A percentile compares a stretch with the other conserved stretches of the same genome.
Conservation (phyloP, 2,888 invertebrate genomes). For the Herminia tarsipennalis region DNA sequence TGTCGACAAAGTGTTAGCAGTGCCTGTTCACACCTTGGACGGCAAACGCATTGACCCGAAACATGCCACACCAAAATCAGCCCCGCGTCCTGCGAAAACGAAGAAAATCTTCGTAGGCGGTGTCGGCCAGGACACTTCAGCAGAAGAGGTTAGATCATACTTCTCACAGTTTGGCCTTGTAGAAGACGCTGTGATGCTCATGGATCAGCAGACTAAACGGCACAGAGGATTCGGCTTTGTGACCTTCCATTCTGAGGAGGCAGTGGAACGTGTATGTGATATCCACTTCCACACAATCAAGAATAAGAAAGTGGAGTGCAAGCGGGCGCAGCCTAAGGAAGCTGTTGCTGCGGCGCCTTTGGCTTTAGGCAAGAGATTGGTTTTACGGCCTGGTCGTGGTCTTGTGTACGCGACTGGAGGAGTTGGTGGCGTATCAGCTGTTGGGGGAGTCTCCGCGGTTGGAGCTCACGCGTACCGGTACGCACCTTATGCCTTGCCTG, state of each 20-base stretch:
- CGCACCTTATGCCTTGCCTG: slow-evolving; percentile 84
- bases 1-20: slow-evolving; percentile 96
- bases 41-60: slow-evolving; percentile 98
- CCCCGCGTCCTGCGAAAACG: slow-evolving; percentile 94
- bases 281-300: slow-evolving; percentile 97
- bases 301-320: slow-evolving; percentile 95
- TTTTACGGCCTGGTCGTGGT: slow-evolving; percentile 89
- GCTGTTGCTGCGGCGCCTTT: slow-evolving; percentile 89
- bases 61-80: slow-evolving; percentile 96
- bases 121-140: slow-evolving; percentile 96
- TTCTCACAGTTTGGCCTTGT: slow-evolving; percentile 96
- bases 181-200: slow-evolving; percentile 96
- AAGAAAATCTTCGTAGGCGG: slow-evolving; percentile 97
- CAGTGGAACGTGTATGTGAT: slow-evolving; percentile 96
- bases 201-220: slow-evolving; percentile 97
- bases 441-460: slow-evolving; percentile 53
- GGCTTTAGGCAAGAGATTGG: slow-evolving; percentile 90
- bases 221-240: slow-evolving; percentile 97
- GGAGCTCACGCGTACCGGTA: slow-evolving; percentile 80
- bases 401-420: slow-evolving; percentile 87
- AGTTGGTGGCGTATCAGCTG: slow-evolving; percentile 65
- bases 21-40: slow-evolving; percentile 95
- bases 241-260: slow-evolving; percentile 96
- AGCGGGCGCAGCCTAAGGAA: slow-evolving; percentile 96
- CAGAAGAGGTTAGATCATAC: slow-evolving; percentile 95